A percentile compares a stretch with the other conserved stretches of the same genome.
phyloP scores from a whole-genome alignment of 2,113 vertebrate genomes.

The Monopterus albus region DNA sequence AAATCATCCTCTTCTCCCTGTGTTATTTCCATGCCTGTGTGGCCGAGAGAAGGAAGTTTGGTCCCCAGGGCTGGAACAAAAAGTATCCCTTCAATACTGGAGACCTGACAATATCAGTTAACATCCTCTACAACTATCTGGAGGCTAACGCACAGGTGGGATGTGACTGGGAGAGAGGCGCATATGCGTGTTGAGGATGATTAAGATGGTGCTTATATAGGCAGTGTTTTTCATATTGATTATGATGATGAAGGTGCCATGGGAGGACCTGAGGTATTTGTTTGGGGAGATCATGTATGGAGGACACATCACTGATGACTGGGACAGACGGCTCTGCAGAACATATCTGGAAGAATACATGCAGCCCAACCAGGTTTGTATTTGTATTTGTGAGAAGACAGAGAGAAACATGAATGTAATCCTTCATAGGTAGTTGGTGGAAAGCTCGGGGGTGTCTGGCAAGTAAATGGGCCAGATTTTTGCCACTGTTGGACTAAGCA shows the following conservation, averaged over 20 bases:
- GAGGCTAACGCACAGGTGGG: conserved; percentile 86
- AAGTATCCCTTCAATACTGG: conserved; percentile 87
- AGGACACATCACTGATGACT: conserved; percentile 88
- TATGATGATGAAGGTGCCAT: conserved; percentile 78
- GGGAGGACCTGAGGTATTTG: conserved; percentile 87
- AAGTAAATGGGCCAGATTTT: too few relatives aligned
- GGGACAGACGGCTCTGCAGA: conserved; percentile 85
- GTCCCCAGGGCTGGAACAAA: conserved; percentile 86
- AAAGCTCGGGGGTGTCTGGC: too few relatives aligned
- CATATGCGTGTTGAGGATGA: background rate
- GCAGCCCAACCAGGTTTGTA: conserved; percentile 85
- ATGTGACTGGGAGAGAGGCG: background rate
- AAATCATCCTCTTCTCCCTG: conserved; percentile 86
- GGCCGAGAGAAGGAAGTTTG: conserved; percentile 85
- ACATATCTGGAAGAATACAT: conserved; percentile 88
- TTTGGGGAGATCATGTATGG: conserved; percentile 90
- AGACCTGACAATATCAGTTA: conserved; percentile 87
- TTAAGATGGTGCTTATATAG: background rate
- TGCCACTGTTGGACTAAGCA: too few relatives aligned
- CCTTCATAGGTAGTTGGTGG: background rate
- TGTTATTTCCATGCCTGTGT: conserved; percentile 88
- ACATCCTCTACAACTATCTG: conserved; percentile 86
- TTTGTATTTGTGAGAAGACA: background rate
- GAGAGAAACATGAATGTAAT: background rate
- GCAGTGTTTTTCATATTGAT: conserved; percentile 9